Percentiles rank a stretch among this genome's conserved stretches.
phyloP scores from a whole-genome alignment of 2,797 vertebrate species.

The Syngnathus acus region DNA sequence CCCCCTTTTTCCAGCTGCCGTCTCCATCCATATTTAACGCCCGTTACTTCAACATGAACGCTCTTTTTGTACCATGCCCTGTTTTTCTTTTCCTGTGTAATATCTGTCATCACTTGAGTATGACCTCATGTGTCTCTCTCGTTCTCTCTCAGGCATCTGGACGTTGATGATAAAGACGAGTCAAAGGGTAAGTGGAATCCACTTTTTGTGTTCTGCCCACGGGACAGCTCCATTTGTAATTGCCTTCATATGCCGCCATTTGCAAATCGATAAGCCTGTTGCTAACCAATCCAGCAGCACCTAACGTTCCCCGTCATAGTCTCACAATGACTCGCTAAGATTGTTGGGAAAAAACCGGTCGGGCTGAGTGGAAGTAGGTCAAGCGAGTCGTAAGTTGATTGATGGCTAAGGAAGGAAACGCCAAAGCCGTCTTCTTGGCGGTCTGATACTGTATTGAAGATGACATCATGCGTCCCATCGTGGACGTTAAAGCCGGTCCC shows the following conservation, averaged over 20 bases:
- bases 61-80: background rate
- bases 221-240: background rate
- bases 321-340: no score
- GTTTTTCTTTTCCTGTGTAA: background rate
- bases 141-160: constrained; percentile 51
- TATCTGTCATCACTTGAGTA: constrained; percentile 27
- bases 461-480: no score
- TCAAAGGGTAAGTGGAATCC: constrained; percentile 66
- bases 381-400: no score
- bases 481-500: no score
- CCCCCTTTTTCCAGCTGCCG: constrained; percentile 61
- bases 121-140: constrained; percentile 40
- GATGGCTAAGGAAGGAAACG: no score
- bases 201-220: constrained; percentile 39
- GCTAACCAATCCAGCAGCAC: no score
- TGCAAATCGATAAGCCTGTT: no score
- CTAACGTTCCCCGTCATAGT: no score
- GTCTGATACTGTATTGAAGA: no score
- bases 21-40: constrained; percentile 55
- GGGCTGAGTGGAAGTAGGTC: no score
- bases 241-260: background rate
- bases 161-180: constrained; percentile 55
- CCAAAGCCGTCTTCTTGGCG: no score
- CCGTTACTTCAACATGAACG: constrained; percentile 51
- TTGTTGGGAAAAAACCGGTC: no score